Conservation (phyloP, 37 sponge, comb jelly and placozoan species). For the Aplysina aerophoba region DNA sequence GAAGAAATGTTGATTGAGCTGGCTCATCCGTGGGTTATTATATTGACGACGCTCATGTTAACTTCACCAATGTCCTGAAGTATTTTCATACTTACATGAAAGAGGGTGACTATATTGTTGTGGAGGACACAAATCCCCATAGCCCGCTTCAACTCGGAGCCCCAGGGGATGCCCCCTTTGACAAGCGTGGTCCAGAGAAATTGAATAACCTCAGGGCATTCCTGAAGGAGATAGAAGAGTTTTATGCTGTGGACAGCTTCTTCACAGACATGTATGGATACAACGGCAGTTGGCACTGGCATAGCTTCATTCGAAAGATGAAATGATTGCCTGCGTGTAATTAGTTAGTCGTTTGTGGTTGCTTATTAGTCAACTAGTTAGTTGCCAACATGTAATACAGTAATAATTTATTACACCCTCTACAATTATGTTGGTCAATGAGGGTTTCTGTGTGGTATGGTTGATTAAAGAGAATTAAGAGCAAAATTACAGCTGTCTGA, state of each 20-base stretch:
- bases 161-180: background rate
- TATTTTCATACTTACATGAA: slow-evolving; percentile 40
- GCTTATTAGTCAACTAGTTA: too few species aligned
- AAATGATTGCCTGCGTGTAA: background rate
- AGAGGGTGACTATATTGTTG: slow-evolving; percentile 28
- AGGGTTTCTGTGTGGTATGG: too few species aligned
- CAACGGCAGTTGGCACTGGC: slow-evolving; percentile 31
- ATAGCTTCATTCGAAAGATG: slow-evolving; percentile 33
- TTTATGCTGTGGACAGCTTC: slow-evolving; percentile 43
- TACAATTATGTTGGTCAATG: too few species aligned
- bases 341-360: background rate
- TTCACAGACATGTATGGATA: slow-evolving; percentile 47
- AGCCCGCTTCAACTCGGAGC: background rate
- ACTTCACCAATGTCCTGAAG: slow-evolving; percentile 21
- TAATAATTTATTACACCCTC: too few species aligned
- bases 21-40: slow-evolving; percentile 12
- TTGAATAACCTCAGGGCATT: slow-evolving; percentile 28
- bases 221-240: background rate
- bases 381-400: too few species aligned
- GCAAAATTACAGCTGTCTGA: too few species aligned
- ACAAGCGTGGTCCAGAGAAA: slow-evolving; percentile 10
- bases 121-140: slow-evolving; percentile 42
- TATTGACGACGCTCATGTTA: slow-evolving; percentile 36
- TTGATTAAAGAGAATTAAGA: too few species aligned
- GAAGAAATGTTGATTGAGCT: background rate